Percentiles rank a stretch among this genome's conserved stretches.
These are phyloP conservation scores for Mystacornis crossleyi DNA, from an alignment of 2,113 vertebrate genomes.

Conservation along the genomic window DNA sequence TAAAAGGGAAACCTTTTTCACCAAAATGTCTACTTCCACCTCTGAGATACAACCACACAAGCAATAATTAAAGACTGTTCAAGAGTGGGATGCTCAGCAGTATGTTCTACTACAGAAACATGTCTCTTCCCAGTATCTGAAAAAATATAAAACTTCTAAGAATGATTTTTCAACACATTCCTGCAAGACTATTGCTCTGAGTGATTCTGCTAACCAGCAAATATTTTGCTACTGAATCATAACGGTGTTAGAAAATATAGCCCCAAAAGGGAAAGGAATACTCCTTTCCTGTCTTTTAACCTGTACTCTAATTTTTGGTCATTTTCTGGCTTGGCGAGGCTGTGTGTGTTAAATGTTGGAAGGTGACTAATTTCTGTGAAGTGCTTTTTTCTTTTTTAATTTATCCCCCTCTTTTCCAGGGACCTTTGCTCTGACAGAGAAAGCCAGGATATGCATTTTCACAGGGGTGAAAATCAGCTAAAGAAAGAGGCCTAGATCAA, in stretches of 20 bases:
- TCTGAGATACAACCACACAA: neutral
- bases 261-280: neutral
- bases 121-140: neutral
- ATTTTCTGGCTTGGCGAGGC: neutral
- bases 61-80: neutral
- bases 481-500: neutral
- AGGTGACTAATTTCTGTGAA: neutral
- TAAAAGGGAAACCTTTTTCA: neutral
- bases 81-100: neutral
- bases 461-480: neutral
- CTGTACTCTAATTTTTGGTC: neutral
- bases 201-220: neutral
- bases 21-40: neutral
- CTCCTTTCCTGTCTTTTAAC: slow-evolving; percentile 30
- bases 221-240: neutral
- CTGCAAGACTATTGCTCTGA: neutral
- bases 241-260: neutral
- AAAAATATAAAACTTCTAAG: neutral
- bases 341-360: neutral
- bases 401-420: neutral
- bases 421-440: slow-evolving; percentile 14
- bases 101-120: neutral
- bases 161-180: neutral
- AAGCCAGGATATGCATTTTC: slow-evolving; percentile 13
- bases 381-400: neutral